Conservation (phyloP, 1,140 invertebrate genomes). For the Drosophila ironensis region DNA sequence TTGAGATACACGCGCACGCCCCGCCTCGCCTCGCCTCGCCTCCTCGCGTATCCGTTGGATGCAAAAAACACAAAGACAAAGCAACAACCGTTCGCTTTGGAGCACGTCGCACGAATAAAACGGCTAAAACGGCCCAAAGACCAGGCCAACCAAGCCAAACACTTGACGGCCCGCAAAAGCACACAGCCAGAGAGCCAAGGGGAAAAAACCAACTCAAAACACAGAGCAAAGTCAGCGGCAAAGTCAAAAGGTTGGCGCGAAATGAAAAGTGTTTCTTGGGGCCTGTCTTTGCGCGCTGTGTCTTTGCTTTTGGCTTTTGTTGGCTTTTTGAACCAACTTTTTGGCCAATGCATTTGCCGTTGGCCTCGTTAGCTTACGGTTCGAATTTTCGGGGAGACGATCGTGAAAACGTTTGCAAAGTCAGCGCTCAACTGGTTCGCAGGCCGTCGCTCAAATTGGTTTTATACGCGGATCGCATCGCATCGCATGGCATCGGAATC, state of each 20-base stretch:
- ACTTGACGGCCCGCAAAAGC: conserved; percentile 39
- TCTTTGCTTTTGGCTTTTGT: conserved; percentile 10
- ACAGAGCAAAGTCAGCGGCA: conserved; percentile 12
- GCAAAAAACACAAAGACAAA: conserved; percentile 62
- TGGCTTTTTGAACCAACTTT: conserved; percentile 23
- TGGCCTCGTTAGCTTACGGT: conserved; percentile 42
- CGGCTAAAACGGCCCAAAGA: conserved; percentile 53
- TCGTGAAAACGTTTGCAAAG: conserved; percentile 72
- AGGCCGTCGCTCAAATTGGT: conserved; percentile 63
- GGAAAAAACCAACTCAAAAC: conserved; percentile 23
- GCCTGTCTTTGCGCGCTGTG: conserved; percentile 4
- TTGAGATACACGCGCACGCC: conserved; percentile 28
- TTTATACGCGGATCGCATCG: conserved; percentile 57
- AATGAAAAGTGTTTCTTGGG: conserved; percentile 49
- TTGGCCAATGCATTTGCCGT: conserved; percentile 68
- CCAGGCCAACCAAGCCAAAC: conserved; percentile 44
- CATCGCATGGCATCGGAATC: neutral
- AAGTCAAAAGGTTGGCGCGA: conserved; percentile 30
- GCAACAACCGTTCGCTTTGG: conserved; percentile 73
- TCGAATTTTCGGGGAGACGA: conserved; percentile 21
- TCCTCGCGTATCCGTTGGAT: conserved; percentile 64
- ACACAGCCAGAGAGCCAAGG: conserved; percentile 29
- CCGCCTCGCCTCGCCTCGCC: conserved; percentile 24
- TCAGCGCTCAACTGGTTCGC: conserved; percentile 76
- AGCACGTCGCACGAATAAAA: conserved; percentile 75